A percentile compares a stretch with the other conserved stretches of the same genome.
These are phyloP conservation scores for Philereme vetulata DNA, from an alignment of 2,888 invertebrate genomes.

Conservation along the genomic window DNA sequence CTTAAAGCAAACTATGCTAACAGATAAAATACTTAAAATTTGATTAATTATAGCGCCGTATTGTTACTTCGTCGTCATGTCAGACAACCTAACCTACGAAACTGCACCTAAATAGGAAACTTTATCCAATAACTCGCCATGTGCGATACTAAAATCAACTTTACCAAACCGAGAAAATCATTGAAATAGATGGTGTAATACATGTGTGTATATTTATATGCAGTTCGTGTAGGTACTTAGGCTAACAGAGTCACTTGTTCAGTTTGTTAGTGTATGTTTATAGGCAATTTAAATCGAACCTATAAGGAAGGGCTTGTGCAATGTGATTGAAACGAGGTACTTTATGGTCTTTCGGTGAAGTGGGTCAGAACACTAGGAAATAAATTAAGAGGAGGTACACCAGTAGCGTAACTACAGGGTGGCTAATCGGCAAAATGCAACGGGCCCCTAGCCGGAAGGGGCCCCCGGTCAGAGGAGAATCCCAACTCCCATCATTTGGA, in stretches of 20 bases:
- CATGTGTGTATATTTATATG: constrained; percentile 9
- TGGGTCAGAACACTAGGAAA: constrained; percentile 71
- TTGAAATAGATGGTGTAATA: constrained; percentile 11
- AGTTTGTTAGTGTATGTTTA: constrained; percentile 25
- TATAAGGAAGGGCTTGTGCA: constrained; percentile 41
- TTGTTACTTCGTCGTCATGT: no score
- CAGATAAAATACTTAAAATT: no score
- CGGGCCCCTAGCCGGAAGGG: no score
- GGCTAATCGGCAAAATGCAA: no score
- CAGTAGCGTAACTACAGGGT: no score
- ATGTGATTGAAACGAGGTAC: constrained; percentile 54
- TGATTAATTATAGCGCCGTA: no score
- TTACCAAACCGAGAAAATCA: constrained; percentile 34
- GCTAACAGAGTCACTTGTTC: constrained; percentile 22
- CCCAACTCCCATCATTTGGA: no score
- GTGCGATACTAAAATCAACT: constrained; percentile 1
- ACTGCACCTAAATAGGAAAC: no score
- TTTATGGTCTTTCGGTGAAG: constrained; percentile 65
- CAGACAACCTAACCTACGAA: not conserved
- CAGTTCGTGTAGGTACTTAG: constrained; percentile 18
- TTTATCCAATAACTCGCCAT: not conserved
- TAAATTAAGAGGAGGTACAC: constrained; percentile 62
- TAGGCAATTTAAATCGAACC: constrained; percentile 35
- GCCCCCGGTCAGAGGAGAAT: no score
- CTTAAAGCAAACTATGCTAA: no score